Evolutionary conservation across 2,797 vertebrate species (phyloP), one percentile per base, ranked within the genome.

Genomic region (Parambassis ranga): DNA sequence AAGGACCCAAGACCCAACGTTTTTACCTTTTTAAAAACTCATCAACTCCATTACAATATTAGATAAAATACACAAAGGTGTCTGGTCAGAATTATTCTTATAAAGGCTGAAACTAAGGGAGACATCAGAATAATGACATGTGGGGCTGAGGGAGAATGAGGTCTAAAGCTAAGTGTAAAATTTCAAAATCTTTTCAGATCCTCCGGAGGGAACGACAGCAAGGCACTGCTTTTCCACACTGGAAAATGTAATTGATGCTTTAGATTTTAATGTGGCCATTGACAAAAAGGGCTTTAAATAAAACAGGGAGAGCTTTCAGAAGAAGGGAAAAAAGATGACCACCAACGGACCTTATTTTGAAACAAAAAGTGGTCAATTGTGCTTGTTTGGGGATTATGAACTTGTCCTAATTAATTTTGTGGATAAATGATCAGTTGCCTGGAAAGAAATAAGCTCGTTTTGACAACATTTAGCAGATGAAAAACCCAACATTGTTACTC

Each of bases 221-320:
- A 69, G n/a, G n/a, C n/a, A 48, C 60, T 62, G n/a, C 57, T 58
- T 78, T 44, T 30, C 50, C 52, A 62, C 42, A 37, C 8, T 47
- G 37, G 35, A 59, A 74, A 71, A 74, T 71, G 52, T 61, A 79
- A 83, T 61, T 70, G 70, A 81, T 78, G 71, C 50, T 28, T 27
- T 38, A 56, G 65, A 74, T 67, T 81, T 82, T 78, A 80, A 87
- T 83, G 78, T 83, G 72, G 59, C 82, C 67, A 77, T 67, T 77
- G 64, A 81, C 64, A 65, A 76, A n/a, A 76, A 66, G 65, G 37
- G 49, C 22, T 75, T 81, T 75, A 57, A 84, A 82, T 81, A 69
- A 79, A 79, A 71, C 31, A 20, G 52, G 22, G 60, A 59, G 60
- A 75, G 64, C 49, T 73, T 80, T 74, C 58, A 65, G 53, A 75